phyloP scores from a whole-genome alignment of 2,888 invertebrate species.

The Agriopis aurantiaria region DNA sequence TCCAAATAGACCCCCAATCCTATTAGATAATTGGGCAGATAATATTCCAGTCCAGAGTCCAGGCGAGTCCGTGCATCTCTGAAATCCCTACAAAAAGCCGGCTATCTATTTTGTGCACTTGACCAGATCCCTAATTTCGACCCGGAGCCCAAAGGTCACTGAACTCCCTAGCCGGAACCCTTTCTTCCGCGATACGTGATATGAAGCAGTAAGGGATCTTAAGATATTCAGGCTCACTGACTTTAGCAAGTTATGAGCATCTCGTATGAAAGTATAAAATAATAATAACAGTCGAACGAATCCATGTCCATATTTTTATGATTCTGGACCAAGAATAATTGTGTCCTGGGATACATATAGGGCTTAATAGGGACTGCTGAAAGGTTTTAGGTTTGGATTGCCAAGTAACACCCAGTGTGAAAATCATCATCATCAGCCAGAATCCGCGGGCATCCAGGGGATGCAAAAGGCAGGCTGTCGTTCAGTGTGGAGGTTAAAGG shows the following conservation, averaged over 20 bases:
- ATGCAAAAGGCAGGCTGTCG: no score
- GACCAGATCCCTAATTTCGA: constrained; percentile 64
- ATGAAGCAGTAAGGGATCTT: constrained; percentile 17
- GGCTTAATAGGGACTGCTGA: no score
- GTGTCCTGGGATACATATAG: no score
- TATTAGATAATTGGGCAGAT: constrained; percentile 45
- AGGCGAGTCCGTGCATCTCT: constrained; percentile 33
- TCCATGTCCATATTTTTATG: no score
- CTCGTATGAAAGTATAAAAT: no score
- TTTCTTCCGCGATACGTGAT: constrained; percentile 51
- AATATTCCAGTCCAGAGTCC: constrained; percentile 38
- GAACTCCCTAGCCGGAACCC: constrained; percentile 62
- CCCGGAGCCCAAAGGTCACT: constrained; percentile 67
- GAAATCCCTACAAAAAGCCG: constrained; percentile 48
- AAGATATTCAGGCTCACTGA: neutral
- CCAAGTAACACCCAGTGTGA: no score
- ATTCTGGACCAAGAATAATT: no score
- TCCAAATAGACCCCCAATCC: constrained; percentile 26
- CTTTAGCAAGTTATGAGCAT: neutral
- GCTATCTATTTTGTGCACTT: constrained; percentile 72
- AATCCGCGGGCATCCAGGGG: no score
- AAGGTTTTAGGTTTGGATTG: no score
- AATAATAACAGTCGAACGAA: no score
- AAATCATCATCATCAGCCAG: no score
- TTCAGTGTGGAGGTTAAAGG: no score